These are phyloP conservation scores for Tenthredo mesomela DNA, from an alignment of 2,888 invertebrate genomes.

Conservation along the genomic window DNA sequence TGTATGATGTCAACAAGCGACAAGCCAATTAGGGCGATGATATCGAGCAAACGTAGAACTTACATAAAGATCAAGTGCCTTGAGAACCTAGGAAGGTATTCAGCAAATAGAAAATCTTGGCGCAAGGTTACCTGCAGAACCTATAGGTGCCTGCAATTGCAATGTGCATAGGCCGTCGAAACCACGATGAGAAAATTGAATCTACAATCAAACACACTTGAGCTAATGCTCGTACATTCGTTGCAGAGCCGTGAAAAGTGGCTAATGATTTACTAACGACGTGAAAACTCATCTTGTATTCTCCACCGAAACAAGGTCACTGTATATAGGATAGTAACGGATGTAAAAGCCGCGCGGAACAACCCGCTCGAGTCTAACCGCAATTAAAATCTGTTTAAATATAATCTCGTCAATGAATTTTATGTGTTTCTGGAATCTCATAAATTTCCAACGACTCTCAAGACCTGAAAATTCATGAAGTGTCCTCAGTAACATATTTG, in stretches of 20 bases:
- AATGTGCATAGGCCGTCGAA: neutral
- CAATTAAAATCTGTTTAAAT: neutral
- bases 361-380: neutral
- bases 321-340: neutral
- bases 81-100: neutral
- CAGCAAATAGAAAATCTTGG: neutral
- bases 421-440: neutral
- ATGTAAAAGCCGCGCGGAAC: neutral
- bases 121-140: slow-evolving; percentile 9
- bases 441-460: neutral
- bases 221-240: neutral
- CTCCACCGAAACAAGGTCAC: slow-evolving; percentile 34
- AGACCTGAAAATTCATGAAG: neutral
- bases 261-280: slow-evolving; percentile 49
- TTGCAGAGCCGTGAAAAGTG: slow-evolving; percentile 10
- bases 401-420: slow-evolving; percentile 21
- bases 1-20: neutral
- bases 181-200: slow-evolving; percentile 21
- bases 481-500: neutral
- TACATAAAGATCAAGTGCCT: neutral
- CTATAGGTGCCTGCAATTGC: slow-evolving; percentile 5
- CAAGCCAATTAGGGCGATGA: neutral
- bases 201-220: slow-evolving; percentile 39
- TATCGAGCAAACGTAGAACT: slow-evolving; percentile 1
- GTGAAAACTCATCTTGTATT: slow-evolving; percentile 43